Base-by-base conservation (phyloP, 2,888 invertebrate genomes). In the Sarcophaga rosellei region DNA sequence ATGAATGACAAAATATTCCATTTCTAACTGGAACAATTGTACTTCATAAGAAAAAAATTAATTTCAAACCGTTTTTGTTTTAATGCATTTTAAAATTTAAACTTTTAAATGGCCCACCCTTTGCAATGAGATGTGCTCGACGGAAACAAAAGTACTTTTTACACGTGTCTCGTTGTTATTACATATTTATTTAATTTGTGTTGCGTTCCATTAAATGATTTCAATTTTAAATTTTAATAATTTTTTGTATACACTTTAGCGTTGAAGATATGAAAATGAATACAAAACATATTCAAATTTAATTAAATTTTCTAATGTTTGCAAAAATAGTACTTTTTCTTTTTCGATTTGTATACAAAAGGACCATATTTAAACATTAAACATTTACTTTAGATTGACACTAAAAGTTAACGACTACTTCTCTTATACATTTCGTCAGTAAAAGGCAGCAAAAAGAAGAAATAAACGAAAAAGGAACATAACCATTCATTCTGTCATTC, bases 331-430 rank as follows among this genome's bases (percentile, higher is more conserved):
- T 53, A 4, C 53, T 4, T 53, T 76, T 66, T 21, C 11, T 6
- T 15, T 62, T 12, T 61, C 20, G 12, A 10, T 45, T 65, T 45
- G 35, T 68, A 61, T 69, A 23, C 23, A 57, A 53, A 53, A 1
- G 20, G 15, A 70, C 57, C 75, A 23, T 59, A 63, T 81, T 76
- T 65, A 82, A 82, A 68, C 70, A 86, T 84, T 79, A 81, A 86
- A 72, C 84, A 84, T 84, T 84, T 81, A 81, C 75, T 73, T 81
- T 81, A 77, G 66, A 86, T 84, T 86, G 81, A 75, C 78, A 81
- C 86, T 86, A 86, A 86, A 86, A 84, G 81, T 86, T 86, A 84
- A 86, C 84, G 81, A 78, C 74, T 70, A 69, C 70, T 66, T 61
- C 72, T 53, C 47, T 47, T 15, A 8, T 47, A 69, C 70, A 74